A percentile compares a stretch with the other conserved stretches of the same genome.
Evolutionary conservation across 2,888 invertebrate species (phyloP).

Genomic region (Charanyca ferruginea): DNA sequence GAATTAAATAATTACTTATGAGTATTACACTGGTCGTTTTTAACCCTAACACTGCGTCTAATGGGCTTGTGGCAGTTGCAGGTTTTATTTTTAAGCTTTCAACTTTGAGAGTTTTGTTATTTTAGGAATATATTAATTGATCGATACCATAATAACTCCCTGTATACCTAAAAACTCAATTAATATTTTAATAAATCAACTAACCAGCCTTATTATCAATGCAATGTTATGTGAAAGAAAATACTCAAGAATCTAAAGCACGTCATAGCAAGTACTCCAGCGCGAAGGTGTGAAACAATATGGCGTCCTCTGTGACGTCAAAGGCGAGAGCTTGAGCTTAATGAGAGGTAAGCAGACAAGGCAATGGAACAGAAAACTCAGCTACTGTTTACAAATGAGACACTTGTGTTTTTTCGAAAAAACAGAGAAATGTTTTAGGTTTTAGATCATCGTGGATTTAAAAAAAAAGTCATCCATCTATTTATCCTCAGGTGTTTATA

Average conservation of each 20-base stretch:
- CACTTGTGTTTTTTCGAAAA: slow-evolving; percentile 40
- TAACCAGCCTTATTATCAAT: no score
- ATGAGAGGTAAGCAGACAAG: slow-evolving; percentile 64
- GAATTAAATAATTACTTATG: no score
- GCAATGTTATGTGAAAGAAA: neutral
- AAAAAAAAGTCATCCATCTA: no score
- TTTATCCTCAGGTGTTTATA: no score
- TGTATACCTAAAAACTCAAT: no score
- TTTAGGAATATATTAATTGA: slow-evolving; percentile 1
- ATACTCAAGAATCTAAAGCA: slow-evolving; percentile 5
- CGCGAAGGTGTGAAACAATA: slow-evolving; percentile 45
- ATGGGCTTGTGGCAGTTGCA: slow-evolving; percentile 55
- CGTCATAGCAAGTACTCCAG: slow-evolving; percentile 14
- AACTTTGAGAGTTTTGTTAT: slow-evolving; percentile 33
- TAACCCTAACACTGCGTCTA: slow-evolving; percentile 37
- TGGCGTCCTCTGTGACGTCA: slow-evolving; percentile 52
- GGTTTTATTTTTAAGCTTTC: slow-evolving; percentile 63
- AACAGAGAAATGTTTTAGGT: no score
- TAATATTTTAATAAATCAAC: no score
- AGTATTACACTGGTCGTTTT: no score
- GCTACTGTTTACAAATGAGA: slow-evolving; percentile 52
- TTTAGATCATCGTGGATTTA: no score
- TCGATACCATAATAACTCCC: no score
- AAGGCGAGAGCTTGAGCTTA: slow-evolving; percentile 59
- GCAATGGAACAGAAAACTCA: slow-evolving; percentile 44